phyloP scores from a whole-genome alignment of 2,888 invertebrate genomes.

The Pachycephus smyrnensis region DNA sequence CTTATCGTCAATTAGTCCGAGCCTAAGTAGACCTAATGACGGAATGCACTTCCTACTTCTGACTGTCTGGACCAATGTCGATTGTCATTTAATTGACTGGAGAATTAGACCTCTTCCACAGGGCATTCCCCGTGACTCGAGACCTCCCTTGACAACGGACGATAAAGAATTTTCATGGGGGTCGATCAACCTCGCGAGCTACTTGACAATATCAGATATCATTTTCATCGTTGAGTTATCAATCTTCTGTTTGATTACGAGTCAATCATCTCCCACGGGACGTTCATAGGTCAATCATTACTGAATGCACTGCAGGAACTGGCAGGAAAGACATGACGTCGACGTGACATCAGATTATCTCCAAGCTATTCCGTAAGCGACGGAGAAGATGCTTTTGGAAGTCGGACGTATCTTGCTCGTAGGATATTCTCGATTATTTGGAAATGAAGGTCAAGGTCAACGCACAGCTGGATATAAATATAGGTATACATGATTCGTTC shows the following conservation, averaged over 20 bases:
- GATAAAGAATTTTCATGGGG: slow-evolving; percentile 36
- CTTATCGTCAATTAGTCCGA: slow-evolving; percentile 50
- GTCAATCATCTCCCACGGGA: slow-evolving; percentile 21
- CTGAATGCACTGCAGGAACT: not conserved
- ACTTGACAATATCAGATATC: slow-evolving; percentile 26
- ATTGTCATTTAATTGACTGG: not conserved
- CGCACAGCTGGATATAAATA: not conserved
- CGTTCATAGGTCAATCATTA: slow-evolving; percentile 13
- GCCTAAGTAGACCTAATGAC: slow-evolving; percentile 50
- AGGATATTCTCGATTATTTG: not conserved
- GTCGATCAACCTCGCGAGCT: slow-evolving; percentile 42
- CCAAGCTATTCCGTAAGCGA: not conserved
- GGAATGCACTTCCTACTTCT: slow-evolving; percentile 47
- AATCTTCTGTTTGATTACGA: slow-evolving; percentile 31
- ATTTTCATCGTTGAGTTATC: slow-evolving; percentile 26
- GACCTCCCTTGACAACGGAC: not conserved
- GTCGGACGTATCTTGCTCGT: not conserved
- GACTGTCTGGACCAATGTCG: slow-evolving; percentile 7
- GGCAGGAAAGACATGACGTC: not conserved
- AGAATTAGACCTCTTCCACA: not conserved
- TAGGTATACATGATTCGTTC: not conserved
- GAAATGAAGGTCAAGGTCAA: not conserved
- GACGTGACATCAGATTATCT: not conserved
- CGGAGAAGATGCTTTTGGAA: not conserved
- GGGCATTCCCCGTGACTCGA: not conserved